These are phyloP conservation scores for Suricata suricatta DNA, from an alignment of 2,113 vertebrate species.

Conservation along the genomic window DNA sequence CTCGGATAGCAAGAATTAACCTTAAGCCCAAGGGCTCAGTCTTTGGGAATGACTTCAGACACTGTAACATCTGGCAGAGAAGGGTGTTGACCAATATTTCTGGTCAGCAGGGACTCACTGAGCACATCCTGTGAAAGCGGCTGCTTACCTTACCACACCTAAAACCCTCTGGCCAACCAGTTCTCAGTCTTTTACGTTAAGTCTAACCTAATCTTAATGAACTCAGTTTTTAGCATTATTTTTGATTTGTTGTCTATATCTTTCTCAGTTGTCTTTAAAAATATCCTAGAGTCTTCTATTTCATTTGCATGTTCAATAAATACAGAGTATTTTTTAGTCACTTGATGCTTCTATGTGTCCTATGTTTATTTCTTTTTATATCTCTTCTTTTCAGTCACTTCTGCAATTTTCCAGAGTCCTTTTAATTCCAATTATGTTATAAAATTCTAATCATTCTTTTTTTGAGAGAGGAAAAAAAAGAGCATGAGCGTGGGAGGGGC, in stretches of 20 bases:
- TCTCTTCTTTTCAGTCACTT: background rate
- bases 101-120: background rate
- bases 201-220: background rate
- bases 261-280: conserved; percentile 28
- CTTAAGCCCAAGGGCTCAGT: background rate
- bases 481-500: no score
- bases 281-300: background rate
- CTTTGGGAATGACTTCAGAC: background rate
- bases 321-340: background rate
- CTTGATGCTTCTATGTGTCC: background rate
- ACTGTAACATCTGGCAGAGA: background rate
- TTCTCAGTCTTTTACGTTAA: background rate
- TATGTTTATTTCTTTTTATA: conserved; percentile 11
- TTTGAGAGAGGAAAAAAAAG: no score
- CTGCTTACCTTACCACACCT: background rate
- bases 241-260: background rate
- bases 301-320: conserved; percentile 48
- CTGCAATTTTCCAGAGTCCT: background rate
- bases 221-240: background rate
- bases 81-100: background rate
- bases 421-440: conserved; percentile 6
- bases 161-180: background rate
- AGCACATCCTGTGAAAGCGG: background rate
- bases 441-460: conserved; percentile 9
- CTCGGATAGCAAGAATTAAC: background rate